Percentiles rank a stretch among this genome's conserved stretches.
Evolutionary conservation across 1,140 invertebrate species (phyloP).

Genomic region (Lethocerus indicus): DNA sequence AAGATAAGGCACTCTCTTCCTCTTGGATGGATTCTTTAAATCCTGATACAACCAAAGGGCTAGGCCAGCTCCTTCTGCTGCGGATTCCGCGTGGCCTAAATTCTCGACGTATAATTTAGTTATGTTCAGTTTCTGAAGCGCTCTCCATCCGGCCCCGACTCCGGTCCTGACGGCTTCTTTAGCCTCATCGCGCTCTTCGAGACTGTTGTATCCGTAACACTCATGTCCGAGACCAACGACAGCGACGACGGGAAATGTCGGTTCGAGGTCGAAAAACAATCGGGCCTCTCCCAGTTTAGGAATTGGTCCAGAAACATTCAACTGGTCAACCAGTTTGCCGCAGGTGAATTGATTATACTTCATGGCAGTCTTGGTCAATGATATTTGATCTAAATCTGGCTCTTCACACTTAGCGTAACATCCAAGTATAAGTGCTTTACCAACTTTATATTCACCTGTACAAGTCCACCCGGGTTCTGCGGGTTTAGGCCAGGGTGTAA

Average conservation of each 20-base stretch:
- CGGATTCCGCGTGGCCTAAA: constrained; percentile 50
- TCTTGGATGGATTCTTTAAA: constrained; percentile 11
- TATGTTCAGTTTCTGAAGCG: constrained; percentile 38
- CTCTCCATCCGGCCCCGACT: constrained; percentile 43
- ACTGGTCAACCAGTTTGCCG: constrained; percentile 10
- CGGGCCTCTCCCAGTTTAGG: constrained; percentile 36
- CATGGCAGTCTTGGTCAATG: constrained; percentile 12
- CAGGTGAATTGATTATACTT: constrained; percentile 12
- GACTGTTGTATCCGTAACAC: constrained; percentile 33
- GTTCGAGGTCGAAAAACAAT: constrained; percentile 41
- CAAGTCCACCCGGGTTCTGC: neutral
- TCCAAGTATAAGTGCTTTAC: constrained; percentile 10
- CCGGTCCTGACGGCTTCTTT: constrained; percentile 43
- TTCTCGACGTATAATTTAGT: constrained; percentile 47
- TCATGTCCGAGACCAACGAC: constrained; percentile 52
- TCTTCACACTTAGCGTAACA: constrained; percentile 4
- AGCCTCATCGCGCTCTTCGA: constrained; percentile 47
- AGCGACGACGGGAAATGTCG: constrained; percentile 40
- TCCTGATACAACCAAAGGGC: constrained; percentile 47
- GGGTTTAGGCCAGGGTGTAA: neutral
- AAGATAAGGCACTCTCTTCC: constrained; percentile 13
- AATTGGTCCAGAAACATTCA: constrained; percentile 6
- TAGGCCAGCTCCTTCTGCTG: constrained; percentile 52
- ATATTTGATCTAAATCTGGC: neutral
- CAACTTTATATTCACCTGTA: constrained; percentile 6